Base-by-base conservation (phyloP, 1,140 invertebrate species). In the Calephelis virginiensis region DNA sequence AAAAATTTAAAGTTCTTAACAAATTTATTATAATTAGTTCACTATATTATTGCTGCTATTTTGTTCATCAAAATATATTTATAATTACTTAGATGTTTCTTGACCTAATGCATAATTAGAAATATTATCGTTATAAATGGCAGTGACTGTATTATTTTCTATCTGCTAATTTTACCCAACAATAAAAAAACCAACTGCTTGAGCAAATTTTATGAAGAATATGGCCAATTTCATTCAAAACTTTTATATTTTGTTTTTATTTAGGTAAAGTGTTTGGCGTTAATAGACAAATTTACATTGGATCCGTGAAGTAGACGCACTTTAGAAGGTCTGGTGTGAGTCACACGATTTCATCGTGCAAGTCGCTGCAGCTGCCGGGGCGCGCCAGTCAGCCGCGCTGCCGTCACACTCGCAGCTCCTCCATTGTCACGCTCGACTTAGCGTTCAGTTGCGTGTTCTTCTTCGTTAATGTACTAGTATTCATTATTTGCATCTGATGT, bases 321-420 rank as follows among this genome's bases (percentile, higher is more conserved):
- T 81, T 75, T 71, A 90, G 88, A 89, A 89, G 88, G 88, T 90
- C 88, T 80, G 88, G 88, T 85, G 81, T 80, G 71, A 88, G 88
- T 92, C 91, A 92, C 83, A 92, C 91, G 75, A 92, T 92, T 75
- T 92, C 91, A 73, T 92, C 91, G 69, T 90, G 90, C 69, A 92
- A 83, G 77, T 90, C 90, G 73, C 91, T 90, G 87, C 90, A 91
- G 81, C 91, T 92, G 77, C 86, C 90, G 81, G 89, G 85, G 40
- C 90, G 90, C 72, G 91, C 90, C 85, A 91, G 90, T 92, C 91
- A 92, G 80, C 88, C 88, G 63, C 90, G 89, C 91, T 93, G 93
- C 87, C 94, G 95, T 96, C 95, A 96, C 94, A 96, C 95, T 64
- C 95, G 89, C 86, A 96, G 82, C 90, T 96, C 95, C 86, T 96